Base-by-base conservation (phyloP, 1,140 invertebrate genomes). In the Trichonephila clavata region DNA sequence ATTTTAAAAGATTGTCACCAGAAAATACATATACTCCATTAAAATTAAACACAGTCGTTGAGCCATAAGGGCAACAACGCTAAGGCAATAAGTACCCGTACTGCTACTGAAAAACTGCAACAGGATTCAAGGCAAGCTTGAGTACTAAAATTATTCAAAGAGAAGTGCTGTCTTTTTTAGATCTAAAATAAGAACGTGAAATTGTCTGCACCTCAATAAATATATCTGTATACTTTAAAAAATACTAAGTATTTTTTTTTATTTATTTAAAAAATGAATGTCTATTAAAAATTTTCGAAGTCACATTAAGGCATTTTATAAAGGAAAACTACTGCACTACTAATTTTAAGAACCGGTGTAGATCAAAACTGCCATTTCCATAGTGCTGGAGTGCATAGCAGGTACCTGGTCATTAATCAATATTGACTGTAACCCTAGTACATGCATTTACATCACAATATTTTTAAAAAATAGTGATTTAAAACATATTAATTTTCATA, bases 51-150 rank as follows among this genome's bases (percentile, higher is more conserved):
- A 39, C 27, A 84, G 83, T 59, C 61, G 59, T 89, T 89, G 27
- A 77, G 71, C 39, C 43, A 32, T 89, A 89, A 77, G 61, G 87
- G 87, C 87, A 89, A 89, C 43, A 24, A 77, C 27, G 50, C 87
- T 89, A 89, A 89, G 87, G 87, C 87, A 89, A 89, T 24, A 77
- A 57, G 63, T 89, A 89, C 87, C 65, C 87, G 65, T 89, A 89
- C 87, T 24, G 43, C 87, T 89, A 89, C 63, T 57, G 61, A 89
- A 77, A 57, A 63, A 87, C 32, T 87, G 61, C 18, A 87, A 87
- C 59, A 87, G 13, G 59, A 61, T 87, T 84, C 32, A 87, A 87
- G 86, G 86, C 86, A 87, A 63, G 20, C 59, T 60, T 86, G 84
- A 86, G 50, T 63, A 87, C 27, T 87, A 87, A 60, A 27, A 24